Evolutionary conservation across 2,113 vertebrate species (phyloP), one percentile per base, ranked within the genome.

Genomic region (Urocitellus parryii): DNA sequence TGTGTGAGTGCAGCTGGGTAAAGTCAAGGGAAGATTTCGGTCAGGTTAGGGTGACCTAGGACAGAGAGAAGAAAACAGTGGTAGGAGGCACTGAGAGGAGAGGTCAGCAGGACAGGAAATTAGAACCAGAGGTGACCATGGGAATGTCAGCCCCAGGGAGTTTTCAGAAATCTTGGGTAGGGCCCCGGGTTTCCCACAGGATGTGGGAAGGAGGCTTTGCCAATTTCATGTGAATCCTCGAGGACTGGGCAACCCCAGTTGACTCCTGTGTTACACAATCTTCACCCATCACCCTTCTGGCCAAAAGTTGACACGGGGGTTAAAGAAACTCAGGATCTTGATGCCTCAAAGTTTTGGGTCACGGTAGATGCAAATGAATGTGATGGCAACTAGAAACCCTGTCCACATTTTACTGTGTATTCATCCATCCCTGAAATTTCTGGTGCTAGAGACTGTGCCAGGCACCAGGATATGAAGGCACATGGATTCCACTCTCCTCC

Each of bases 201-300:
- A 96, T 96, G 96, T 97, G 96, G 96, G 70, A 78, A 37, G 48
- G 74, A 95, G 39, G 65, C 92, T 56, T 39, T 48, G 87, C 76
- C 89, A 97, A 34, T 58, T 95, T 83, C 70, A 17, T 16, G 29
- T 53, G 87, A 93, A 45, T 91, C 78, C 89, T 79, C 0, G 39
- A 91, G 96, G 83, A 93, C 65, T 48, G 88, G 72, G 48, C 37
- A 79, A 37, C 68, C 94, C 76, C 88, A 2, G 37, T 29, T 90
- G 95, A 94, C 76, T 83, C 53, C 51, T 13, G 18, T 3, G 42
- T 92, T 89, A 80, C 80, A 87, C 79, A 90, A 48, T 81, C 24
- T 74, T 80, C 27, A 79, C 27, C 45, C 67, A 3, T 32, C 42
- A 32, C 27, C 67, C 22, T 73, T 77, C 24, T 81, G 85, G 68